Evolutionary conservation across 2,888 invertebrate species (phyloP), one percentile per base, ranked within the genome.

Genomic region (Euplexia lucipara): DNA sequence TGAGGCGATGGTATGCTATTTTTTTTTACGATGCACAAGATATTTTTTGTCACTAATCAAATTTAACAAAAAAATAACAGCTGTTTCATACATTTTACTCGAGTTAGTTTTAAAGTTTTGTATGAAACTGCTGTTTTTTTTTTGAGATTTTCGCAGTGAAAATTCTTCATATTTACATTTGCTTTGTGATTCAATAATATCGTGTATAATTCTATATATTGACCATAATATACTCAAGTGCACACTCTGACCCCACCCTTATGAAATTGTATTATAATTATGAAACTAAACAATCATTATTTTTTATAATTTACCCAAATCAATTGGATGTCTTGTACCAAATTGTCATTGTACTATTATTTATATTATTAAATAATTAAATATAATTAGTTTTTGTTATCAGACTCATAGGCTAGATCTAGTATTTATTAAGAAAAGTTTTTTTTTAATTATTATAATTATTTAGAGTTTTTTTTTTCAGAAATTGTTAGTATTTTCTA

Each of bases 281-380:
- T 75, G 57, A 53, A 69, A 61, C 45, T 68, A 35, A 54, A 12
- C 47, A 14, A 53, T 71, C 16, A 66, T 70, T 64, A 65, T 75
- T 72, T 78, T 81, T 64, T 76, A 81, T 83, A 74, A 39, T 67
- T 84, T 91, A 71, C 93, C 93, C 92, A 91, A 86, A 82, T 70
- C 56, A 80, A 92, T 93, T 92, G 93, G 94, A 93, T 92, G 92
- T 90, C 71, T 89, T 84, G 88, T 90, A 93, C 93, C 93, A 93
- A 92, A 92, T 77, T 77, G 84, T 90, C 68, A 82, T 84, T 80
- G 69, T 79, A 83, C 74, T 73, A 67, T 77, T 73, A 79, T 76
- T 77, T 79, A 74, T 77, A 58, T 53, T 39, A 49, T 66, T 26
- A 73, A 67, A 34, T 63, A 52, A 34, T 53, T 16, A 32, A 47